phyloP scores from a whole-genome alignment of 92 coral and sea anemone genomes.

The Nematostella vectensis region DNA sequence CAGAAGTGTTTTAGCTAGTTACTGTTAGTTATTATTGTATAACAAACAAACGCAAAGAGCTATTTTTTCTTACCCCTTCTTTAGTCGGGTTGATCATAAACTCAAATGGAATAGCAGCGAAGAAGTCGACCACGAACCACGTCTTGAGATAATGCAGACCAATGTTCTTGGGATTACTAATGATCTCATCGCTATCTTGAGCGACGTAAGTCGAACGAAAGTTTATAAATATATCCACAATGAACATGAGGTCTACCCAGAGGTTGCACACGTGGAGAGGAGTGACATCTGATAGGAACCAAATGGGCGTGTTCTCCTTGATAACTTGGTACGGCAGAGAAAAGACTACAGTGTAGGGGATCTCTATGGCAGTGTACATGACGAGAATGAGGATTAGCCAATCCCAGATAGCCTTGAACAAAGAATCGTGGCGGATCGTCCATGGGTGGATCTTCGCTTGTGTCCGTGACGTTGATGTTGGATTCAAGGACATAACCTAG shows the following conservation, averaged over 20 bases:
- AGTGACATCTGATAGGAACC: constrained; percentile 16
- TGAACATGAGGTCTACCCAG: constrained; percentile 83
- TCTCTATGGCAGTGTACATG: constrained; percentile 92
- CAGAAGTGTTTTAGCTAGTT: too few relatives aligned
- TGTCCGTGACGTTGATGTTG: constrained; percentile 57
- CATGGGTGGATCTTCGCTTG: constrained; percentile 63
- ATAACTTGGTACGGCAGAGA: constrained; percentile 29
- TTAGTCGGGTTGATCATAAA: constrained; percentile 38
- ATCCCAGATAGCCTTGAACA: constrained; percentile 97
- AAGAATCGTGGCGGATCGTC: constrained; percentile 89
- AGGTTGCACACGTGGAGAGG: constrained; percentile 53
- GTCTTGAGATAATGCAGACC: constrained; percentile 82
- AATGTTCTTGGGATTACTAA: constrained; percentile 63
- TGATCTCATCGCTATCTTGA: constrained; percentile 45
- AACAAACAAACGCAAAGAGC: too few relatives aligned
- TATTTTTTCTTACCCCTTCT: constrained; percentile 26
- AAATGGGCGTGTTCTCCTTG: background rate
- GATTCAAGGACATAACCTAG: constrained; percentile 94
- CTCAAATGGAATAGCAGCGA: constrained; percentile 95
- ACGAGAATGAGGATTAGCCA: constrained; percentile 84
- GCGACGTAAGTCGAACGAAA: constrained; percentile 86
- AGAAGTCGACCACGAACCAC: constrained; percentile 91
- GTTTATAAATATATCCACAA: constrained; percentile 78
- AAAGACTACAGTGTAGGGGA: constrained; percentile 87
- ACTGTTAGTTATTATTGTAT: too few relatives aligned